These are phyloP conservation scores for Willisornis vidua DNA, from an alignment of 2,113 vertebrate genomes.

Conservation along the genomic window DNA sequence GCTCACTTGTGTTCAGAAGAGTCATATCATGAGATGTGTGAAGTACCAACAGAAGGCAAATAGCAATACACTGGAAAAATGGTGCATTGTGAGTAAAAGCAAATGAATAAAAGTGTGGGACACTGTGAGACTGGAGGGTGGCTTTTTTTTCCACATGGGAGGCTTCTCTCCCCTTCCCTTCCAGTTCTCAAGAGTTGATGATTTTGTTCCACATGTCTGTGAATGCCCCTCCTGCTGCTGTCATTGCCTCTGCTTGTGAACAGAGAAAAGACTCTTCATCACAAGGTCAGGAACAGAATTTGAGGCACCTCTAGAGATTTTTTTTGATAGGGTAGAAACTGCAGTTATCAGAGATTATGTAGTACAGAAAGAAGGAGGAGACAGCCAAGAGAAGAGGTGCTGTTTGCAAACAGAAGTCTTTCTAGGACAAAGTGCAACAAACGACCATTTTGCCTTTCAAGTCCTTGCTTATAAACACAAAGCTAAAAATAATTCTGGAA, in stretches of 20 bases:
- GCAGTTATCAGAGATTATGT: background rate
- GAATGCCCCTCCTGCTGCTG: background rate
- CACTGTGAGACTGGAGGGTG: accelerated
- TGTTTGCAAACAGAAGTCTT: background rate
- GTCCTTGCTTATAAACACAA: slow-evolving; percentile 29
- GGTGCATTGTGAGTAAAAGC: background rate
- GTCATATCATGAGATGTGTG: background rate
- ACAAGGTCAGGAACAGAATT: background rate
- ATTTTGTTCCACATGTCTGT: accelerated
- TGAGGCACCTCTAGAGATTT: background rate
- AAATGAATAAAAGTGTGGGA: background rate
- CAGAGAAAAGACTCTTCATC: background rate
- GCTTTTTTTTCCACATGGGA: background rate
- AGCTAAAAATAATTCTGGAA: slow-evolving; percentile 46
- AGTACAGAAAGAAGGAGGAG: background rate
- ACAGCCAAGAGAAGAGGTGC: background rate
- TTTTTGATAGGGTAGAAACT: background rate
- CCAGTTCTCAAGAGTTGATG: background rate
- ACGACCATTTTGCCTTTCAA: slow-evolving; percentile 6
- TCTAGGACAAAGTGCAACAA: slow-evolving; percentile 20
- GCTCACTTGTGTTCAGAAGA: background rate
- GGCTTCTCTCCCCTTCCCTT: background rate
- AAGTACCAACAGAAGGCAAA: background rate
- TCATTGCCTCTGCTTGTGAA: background rate
- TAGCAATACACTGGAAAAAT: background rate